phyloP scores from a whole-genome alignment of 53 echinoderm and acorn worm species.

The Henricia sp. region DNA sequence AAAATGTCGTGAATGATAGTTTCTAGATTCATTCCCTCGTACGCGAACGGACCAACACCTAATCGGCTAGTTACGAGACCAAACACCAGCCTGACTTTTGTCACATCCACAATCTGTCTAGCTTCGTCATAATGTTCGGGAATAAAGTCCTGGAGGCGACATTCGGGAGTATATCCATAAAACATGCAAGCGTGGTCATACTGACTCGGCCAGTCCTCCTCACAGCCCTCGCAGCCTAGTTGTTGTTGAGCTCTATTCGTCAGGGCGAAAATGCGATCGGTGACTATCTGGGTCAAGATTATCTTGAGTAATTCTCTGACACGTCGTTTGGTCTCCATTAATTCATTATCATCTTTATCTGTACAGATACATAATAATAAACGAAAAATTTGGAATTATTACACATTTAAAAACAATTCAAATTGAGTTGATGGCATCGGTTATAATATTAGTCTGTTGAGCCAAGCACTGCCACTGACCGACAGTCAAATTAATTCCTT shows the following conservation, averaged over 20 bases:
- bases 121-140: background rate
- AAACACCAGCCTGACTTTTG: no score
- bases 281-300: slow-evolving; percentile 8
- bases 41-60: no score
- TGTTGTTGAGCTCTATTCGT: background rate
- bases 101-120: background rate
- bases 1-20: no score
- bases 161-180: background rate
- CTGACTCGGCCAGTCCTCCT: slow-evolving; percentile 36
- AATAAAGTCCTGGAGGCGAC: background rate
- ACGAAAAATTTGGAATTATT: background rate
- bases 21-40: no score
- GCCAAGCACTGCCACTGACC: background rate
- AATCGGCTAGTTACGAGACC: no score
- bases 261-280: background rate
- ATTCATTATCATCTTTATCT: no score
- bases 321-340: no score
- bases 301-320: background rate
- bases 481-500: slow-evolving; percentile 31
- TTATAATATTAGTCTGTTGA: background rate
- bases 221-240: slow-evolving; percentile 38
- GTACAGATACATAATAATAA: background rate
- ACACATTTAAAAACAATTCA: background rate
- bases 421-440: background rate
- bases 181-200: slow-evolving; percentile 29